Conservation (phyloP, 2,797 vertebrate genomes). For the Psittacula derbiana region DNA sequence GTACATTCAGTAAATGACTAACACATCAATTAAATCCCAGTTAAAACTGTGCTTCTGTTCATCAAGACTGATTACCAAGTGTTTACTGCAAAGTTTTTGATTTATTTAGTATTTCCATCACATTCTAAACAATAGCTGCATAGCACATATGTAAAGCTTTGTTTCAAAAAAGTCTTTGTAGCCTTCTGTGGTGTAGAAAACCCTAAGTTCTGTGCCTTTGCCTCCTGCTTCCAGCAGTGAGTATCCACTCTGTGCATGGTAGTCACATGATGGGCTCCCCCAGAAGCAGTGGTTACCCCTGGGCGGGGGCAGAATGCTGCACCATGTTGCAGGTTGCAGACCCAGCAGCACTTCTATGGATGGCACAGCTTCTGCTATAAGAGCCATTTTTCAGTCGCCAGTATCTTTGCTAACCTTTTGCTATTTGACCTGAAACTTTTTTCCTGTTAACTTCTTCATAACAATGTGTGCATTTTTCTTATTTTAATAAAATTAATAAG, state of each 20-base stretch:
- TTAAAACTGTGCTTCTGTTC: not conserved
- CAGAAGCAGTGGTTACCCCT: not conserved
- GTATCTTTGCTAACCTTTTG: not conserved
- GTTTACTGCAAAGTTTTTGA: not conserved
- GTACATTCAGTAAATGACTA: not conserved
- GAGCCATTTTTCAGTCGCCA: not conserved
- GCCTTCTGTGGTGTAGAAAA: not conserved
- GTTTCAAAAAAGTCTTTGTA: not conserved
- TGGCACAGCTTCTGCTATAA: not conserved
- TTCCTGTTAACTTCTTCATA: not conserved
- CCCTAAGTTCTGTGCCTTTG: not conserved
- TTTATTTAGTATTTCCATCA: not conserved
- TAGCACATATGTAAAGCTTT: not conserved
- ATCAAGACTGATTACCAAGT: not conserved
- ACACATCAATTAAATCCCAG: not conserved
- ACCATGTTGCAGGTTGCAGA: not conserved
- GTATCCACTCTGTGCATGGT: accelerated
- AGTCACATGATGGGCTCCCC: not conserved
- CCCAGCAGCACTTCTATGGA: not conserved
- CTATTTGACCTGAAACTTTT: not conserved
- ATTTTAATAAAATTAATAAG: not conserved
- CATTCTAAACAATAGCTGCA: not conserved
- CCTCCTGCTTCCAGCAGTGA: not conserved
- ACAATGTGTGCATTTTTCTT: not conserved
- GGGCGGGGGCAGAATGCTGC: too few relatives aligned